Evolutionary conservation across 1,140 invertebrate genomes (phyloP).

Genomic region (Drosophila ananassae): DNA sequence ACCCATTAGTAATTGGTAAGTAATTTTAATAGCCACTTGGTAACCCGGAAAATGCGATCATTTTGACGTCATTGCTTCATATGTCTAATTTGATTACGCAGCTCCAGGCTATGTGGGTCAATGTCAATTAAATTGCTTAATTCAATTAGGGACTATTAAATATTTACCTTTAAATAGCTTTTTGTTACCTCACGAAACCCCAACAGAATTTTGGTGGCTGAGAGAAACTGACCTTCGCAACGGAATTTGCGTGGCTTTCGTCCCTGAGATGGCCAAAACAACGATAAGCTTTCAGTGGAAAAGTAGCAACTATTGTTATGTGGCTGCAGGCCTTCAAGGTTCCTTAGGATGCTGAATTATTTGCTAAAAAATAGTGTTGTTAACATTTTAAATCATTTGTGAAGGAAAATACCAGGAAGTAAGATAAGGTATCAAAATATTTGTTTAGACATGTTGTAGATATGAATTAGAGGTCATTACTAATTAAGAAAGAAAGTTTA

Average conservation of each 20-base stretch:
- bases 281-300: slow-evolving; percentile 27
- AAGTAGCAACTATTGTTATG: slow-evolving; percentile 7
- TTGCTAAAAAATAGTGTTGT: slow-evolving; percentile 2
- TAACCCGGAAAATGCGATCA: slow-evolving; percentile 1
- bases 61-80: slow-evolving; percentile 49
- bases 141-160: slow-evolving; percentile 43
- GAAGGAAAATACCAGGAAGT: neutral
- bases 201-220: neutral
- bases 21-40: slow-evolving; percentile 10
- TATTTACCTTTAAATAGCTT: neutral
- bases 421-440: slow-evolving; percentile 1
- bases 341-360: slow-evolving; percentile 2
- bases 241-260: slow-evolving; percentile 29
- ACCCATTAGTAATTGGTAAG: slow-evolving; percentile 10
- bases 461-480: neutral
- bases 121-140: slow-evolving; percentile 65
- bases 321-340: slow-evolving; percentile 7
- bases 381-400: neutral
- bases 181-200: slow-evolving; percentile 3
- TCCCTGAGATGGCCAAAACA: slow-evolving; percentile 26
- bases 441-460: neutral
- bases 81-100: slow-evolving; percentile 66
- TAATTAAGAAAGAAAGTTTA: neutral
- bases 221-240: slow-evolving; percentile 52
- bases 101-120: slow-evolving; percentile 53